Conservation (phyloP, 2,888 invertebrate species). For the Eudemis profundana region DNA sequence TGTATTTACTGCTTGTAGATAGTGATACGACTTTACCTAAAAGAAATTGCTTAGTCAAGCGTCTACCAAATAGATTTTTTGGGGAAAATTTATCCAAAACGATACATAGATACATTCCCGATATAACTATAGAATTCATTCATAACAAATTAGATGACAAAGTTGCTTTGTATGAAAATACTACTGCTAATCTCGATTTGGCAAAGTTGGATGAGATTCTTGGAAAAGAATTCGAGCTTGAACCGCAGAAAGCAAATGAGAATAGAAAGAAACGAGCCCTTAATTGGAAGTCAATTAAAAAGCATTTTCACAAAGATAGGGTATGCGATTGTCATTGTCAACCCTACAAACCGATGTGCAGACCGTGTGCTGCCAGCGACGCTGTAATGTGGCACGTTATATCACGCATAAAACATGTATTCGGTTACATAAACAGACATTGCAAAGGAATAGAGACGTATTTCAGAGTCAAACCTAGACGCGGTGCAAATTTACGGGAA, state of each 20-base stretch:
- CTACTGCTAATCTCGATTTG: not conserved
- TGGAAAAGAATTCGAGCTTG: no score
- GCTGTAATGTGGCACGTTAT: conserved; percentile 70
- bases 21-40: not conserved
- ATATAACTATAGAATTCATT: no score
- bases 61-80: not conserved
- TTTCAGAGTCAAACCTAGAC: conserved; percentile 72
- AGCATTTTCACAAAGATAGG: conserved; percentile 65
- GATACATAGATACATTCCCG: not conserved
- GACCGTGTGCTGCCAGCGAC: conserved; percentile 70
- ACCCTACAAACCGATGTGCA: conserved; percentile 67
- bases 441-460: conserved; percentile 76
- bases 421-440: conserved; percentile 69
- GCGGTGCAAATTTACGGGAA: conserved; percentile 68
- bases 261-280: conserved; percentile 50
- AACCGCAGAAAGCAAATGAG: conserved; percentile 1
- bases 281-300: conserved; percentile 62
- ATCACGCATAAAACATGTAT: conserved; percentile 70
- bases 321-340: conserved; percentile 68
- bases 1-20: conserved; percentile 1
- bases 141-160: no score
- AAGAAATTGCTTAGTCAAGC: conserved; percentile 17
- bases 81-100: not conserved
- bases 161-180: no score
- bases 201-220: not conserved